phyloP scores from a whole-genome alignment of 2,888 invertebrate species.

The Tachina fera region DNA sequence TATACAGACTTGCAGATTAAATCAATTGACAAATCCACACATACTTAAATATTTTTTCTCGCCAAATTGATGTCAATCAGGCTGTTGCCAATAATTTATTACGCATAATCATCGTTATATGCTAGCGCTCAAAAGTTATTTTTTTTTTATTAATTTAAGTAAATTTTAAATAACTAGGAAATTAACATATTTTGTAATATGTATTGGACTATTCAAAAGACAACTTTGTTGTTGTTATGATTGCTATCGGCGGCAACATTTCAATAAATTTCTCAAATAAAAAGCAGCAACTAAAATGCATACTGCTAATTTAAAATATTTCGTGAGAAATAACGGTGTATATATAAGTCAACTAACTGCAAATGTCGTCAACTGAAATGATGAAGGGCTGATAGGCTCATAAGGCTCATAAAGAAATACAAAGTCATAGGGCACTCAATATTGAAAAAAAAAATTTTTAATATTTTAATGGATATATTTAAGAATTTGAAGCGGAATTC shows the following conservation, averaged over 20 bases:
- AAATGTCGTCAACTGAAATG: not conserved
- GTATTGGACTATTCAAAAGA: not conserved
- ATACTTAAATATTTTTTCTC: not conserved
- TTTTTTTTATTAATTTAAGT: not conserved
- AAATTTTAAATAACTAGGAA: not conserved
- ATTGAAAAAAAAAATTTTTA: no score
- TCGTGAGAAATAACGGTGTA: not conserved
- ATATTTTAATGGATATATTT: no score
- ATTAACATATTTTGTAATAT: constrained; percentile 21
- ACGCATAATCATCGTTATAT: not conserved
- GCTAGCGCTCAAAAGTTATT: not conserved
- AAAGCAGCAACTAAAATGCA: no score
- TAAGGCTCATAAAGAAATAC: no score
- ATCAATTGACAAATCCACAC: no score
- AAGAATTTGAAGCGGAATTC: no score
- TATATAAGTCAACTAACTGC: not conserved
- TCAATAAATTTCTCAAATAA: not conserved
- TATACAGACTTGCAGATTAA: not conserved
- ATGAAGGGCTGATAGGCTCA: not conserved
- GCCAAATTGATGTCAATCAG: not conserved
- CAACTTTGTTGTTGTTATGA: not conserved
- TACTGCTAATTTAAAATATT: no score
- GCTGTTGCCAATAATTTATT: not conserved
- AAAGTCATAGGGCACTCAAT: no score
- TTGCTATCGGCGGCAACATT: not conserved